Evolutionary conservation across 1,140 invertebrate genomes (phyloP).

Genomic region (Drosophila yakuba): DNA sequence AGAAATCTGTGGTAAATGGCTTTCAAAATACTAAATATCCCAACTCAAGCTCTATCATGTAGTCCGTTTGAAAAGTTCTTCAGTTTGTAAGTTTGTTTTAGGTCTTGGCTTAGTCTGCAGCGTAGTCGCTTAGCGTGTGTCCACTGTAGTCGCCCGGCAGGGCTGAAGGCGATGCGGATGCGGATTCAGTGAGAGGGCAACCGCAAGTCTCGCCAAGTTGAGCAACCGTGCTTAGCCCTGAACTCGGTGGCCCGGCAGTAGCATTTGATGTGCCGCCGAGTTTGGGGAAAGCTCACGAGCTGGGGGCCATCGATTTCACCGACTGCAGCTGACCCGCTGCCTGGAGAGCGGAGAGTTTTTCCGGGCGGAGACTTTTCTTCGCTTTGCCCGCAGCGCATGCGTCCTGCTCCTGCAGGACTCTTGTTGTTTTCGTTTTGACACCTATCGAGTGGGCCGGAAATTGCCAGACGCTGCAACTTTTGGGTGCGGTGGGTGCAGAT

Average conservation of each 20-base stretch:
- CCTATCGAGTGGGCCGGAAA: constrained; percentile 53
- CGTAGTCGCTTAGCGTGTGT: no score
- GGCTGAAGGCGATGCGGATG: constrained; percentile 6
- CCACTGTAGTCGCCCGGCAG: constrained; percentile 7
- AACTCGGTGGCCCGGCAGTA: constrained; percentile 37
- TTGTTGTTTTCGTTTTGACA: constrained; percentile 23
- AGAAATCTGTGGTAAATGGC: no score
- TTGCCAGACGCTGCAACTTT: constrained; percentile 49
- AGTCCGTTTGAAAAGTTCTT: not conserved
- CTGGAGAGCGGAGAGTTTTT: constrained; percentile 32
- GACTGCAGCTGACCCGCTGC: constrained; percentile 58
- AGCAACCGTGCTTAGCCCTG: constrained; percentile 76
- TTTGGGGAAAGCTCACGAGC: constrained; percentile 49
- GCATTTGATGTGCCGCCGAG: not conserved
- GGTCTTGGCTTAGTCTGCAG: no score
- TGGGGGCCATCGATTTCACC: constrained; percentile 62
- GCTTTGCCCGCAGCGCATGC: constrained; percentile 53
- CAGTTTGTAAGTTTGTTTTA: not conserved
- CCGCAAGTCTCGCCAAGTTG: constrained; percentile 43
- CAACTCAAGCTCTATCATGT: no score
- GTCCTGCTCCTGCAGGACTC: constrained; percentile 12
- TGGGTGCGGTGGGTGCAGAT: constrained; percentile 67
- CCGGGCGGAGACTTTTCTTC: constrained; percentile 19
- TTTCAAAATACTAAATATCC: no score
- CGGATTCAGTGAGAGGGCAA: constrained; percentile 54